phyloP scores from a whole-genome alignment of 64 coral and sea anemone genomes.

The Stichodactyla helianthus region DNA sequence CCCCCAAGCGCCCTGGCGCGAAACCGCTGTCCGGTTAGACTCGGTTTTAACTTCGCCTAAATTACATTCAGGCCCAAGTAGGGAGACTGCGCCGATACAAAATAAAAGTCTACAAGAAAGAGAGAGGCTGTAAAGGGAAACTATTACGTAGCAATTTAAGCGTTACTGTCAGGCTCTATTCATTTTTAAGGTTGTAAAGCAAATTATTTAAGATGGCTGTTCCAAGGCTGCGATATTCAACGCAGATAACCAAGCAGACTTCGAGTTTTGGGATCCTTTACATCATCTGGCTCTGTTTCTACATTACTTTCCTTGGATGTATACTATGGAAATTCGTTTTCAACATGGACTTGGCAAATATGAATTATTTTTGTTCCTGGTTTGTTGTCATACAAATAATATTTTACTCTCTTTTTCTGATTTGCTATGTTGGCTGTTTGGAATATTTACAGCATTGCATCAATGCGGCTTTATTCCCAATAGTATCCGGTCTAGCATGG shows the following conservation, averaged over 20 bases:
- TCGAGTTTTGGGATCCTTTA: not conserved
- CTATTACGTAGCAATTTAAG: no score
- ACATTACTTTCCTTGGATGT: not conserved
- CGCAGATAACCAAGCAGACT: not conserved
- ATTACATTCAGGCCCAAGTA: no score
- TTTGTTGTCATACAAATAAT: not conserved
- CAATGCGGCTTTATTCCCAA: not conserved
- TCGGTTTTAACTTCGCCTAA: no score
- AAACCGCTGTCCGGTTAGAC: no score
- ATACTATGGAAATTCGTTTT: conserved; percentile 13
- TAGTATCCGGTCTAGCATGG: not conserved
- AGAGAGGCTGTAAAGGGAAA: no score
- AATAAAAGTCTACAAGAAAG: no score
- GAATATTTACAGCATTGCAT: not conserved
- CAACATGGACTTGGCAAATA: not conserved
- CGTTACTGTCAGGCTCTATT: not conserved
- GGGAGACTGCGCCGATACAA: no score
- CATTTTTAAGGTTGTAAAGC: not conserved
- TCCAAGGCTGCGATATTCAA: not conserved
- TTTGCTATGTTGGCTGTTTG: not conserved
- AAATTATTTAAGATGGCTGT: not conserved
- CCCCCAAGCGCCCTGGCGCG: no score
- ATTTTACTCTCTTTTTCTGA: not conserved
- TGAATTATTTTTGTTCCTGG: conserved; percentile 6
- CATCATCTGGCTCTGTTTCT: conserved; percentile 11